Base-by-base conservation (phyloP, 2,113 vertebrate genomes). In the Pristiophorus japonicus region DNA sequence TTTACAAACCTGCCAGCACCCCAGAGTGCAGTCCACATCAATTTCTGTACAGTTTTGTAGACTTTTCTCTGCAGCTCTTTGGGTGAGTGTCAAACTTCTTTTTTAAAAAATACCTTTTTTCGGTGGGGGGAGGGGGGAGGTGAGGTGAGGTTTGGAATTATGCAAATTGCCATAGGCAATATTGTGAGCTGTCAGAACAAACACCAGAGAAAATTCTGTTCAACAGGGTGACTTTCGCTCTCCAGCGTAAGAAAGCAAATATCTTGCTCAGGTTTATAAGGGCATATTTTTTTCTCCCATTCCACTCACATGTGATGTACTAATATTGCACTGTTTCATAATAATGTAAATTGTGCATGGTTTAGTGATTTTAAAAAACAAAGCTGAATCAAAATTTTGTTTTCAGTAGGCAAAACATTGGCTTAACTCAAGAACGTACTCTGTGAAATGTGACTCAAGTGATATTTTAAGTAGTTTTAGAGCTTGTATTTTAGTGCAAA, bases 251-350 rank as follows among this genome's bases (percentile, higher is more conserved):
- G 97, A 96, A 73, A 94, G 93, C 66, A 51, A 73, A 94, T 96
- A 96, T 97, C 97, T 98, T 97, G 97, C 97, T 98, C 98, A 97
- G 97, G 97, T 98, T 98, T 96, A 96, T 96, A 96, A 70, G 24
- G 97, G 96, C 97, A 96, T 97, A 96, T 97, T 97, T 96, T 51
- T 96, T 96, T 96, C 96, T 96, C 96, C 97, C 96, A 97, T 96
- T 94, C 93, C 65, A 51, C 27, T 94, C 93, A 34, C 30, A n/a
- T 94, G 96, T 91, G 96, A 96, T 96, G 96, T 97, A 96, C 97
- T 97, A 96, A 96, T 97, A 97, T 97, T 98, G 97, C 97, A 97
- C 97, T 97, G 96, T 97, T 97, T 97, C 96, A 95, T 95, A 96
- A 96, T 97, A 96, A 96, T 97, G 16, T 97, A 96, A 96, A 96